Evolutionary conservation across 2,797 vertebrate genomes (phyloP).

Genomic region (Scolopax rusticola): DNA sequence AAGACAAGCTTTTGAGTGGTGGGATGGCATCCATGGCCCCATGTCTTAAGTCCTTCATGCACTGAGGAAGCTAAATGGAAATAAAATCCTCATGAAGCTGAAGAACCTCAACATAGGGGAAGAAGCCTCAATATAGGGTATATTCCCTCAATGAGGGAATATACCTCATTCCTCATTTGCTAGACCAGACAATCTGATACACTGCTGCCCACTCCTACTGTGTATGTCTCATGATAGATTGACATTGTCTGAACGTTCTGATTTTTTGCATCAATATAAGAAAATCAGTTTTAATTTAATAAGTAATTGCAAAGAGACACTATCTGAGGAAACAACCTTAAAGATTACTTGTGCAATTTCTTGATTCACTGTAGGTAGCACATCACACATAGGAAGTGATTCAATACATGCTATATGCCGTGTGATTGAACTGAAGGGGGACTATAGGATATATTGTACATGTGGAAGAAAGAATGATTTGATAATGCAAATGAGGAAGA

Average conservation of each 20-base stretch:
- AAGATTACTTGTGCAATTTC: neutral
- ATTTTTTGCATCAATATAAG: neutral
- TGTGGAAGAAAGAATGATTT: neutral
- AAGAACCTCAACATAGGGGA: neutral
- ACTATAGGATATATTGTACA: neutral
- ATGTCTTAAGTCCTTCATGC: neutral
- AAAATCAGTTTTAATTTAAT: constrained; percentile 30
- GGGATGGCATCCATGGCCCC: neutral
- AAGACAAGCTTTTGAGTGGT: neutral
- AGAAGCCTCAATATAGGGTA: too few relatives aligned
- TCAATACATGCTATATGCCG: neutral
- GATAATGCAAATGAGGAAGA: neutral
- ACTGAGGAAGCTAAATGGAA: neutral
- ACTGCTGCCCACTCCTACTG: neutral
- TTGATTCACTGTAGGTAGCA: neutral
- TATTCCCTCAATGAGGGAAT: too few relatives aligned
- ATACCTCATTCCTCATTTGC: neutral
- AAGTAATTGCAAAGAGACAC: neutral
- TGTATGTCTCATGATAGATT: neutral
- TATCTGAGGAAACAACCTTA: neutral
- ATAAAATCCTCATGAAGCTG: neutral
- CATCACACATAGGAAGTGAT: neutral
- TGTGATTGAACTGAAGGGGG: neutral
- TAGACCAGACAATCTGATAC: neutral
- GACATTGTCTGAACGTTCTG: neutral